Conservation (phyloP, 2,888 invertebrate species). For the Capitulum mitella region DNA sequence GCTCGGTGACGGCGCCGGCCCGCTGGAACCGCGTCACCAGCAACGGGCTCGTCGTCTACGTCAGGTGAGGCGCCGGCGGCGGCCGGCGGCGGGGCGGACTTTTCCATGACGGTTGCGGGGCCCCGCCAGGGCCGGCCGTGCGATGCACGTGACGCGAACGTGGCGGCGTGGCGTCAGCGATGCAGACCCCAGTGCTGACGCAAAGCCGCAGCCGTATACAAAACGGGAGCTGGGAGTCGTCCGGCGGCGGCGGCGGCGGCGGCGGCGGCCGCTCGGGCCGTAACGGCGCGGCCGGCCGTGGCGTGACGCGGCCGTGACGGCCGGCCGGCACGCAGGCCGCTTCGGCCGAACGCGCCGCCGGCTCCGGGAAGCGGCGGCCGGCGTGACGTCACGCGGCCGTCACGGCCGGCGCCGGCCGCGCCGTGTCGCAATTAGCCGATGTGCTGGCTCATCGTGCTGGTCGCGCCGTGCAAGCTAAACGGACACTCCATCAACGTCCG, state of each 20-base stretch:
- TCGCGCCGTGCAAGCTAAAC: no score
- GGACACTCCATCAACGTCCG: no score
- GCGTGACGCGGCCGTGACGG: neutral
- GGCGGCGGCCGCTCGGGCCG: neutral
- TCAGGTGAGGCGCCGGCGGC: neutral
- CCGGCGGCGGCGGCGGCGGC: neutral
- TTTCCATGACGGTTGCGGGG: no score
- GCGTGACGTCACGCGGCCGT: neutral
- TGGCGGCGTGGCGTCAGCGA: neutral
- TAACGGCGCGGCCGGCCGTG: neutral
- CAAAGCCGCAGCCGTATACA: no score
- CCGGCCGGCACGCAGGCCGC: no score
- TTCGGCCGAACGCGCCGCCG: neutral
- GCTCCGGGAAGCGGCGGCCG: neutral
- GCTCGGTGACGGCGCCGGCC: constrained; percentile 5
- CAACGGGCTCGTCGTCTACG: constrained; percentile 21
- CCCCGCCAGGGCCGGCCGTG: neutral
- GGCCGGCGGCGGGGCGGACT: neutral
- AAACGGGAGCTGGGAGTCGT: neutral
- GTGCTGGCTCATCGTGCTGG: no score
- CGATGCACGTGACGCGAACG: neutral
- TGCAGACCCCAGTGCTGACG: no score
- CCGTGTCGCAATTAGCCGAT: neutral
- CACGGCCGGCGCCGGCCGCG: neutral
- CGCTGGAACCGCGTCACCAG: constrained; percentile 25